Base-by-base conservation (phyloP, 2,113 vertebrate genomes). In the Martes martes region DNA sequence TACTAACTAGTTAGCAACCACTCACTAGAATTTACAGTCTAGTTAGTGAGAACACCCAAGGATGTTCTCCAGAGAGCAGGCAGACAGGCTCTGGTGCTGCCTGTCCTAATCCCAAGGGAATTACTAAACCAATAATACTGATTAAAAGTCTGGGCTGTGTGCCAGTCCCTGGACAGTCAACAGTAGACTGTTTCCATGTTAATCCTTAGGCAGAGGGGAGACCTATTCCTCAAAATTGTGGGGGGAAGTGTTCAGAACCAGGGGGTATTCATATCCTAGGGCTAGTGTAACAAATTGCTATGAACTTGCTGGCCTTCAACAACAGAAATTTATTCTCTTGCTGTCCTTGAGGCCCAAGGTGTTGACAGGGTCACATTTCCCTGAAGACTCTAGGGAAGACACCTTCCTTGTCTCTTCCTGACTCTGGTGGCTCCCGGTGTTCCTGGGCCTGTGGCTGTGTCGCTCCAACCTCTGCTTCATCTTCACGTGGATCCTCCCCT, bases 351-450 rank as follows among this genome's bases (percentile, higher is more conserved):
- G 55, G 63, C 42, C 50, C 23, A 55, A 69, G 79, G 2, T 21
- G 1, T 16, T 2, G 5, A 6, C 6, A 65, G 65, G 6, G 28
- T 19, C 33, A 4, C 0, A 0, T 7, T 28, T 42, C 26, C 16
- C n/a, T 11, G 13, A 18, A 2, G 4, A 3, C 28, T 45, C 33
- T 6, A 39, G 10, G 7, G 7, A 39, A 33, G 24, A 19, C 33
- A 47, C 4, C 50, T 79, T 7, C 4, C 65, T 69, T 19, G 33
- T 14, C 36, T 71, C 21, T 50, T 89, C 13, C 28, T 23, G 31
- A 7, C 36, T 24, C 52, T 47, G 11, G 59, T 8, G 31, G 52
- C 19, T 13, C 24, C 79, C 11, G 4, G 7, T 28, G 26, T 50
- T 47, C 45, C 47, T 47, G 50, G 33, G 45, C 15, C 26, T 45